phyloP scores from a whole-genome alignment of 2,797 vertebrate species.

The Phalloptychus januarius region DNA sequence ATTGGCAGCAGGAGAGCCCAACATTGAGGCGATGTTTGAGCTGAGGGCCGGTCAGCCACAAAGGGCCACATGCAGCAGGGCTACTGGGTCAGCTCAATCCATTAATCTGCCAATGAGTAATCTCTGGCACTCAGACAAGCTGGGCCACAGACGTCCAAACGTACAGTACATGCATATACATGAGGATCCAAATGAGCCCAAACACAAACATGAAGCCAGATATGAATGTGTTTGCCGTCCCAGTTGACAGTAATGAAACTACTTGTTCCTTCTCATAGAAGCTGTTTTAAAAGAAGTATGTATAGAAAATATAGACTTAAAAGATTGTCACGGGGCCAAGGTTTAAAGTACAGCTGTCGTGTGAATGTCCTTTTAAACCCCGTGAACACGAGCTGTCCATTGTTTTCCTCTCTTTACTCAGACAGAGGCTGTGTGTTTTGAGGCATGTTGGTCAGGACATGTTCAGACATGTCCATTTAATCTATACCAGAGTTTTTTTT shows the following conservation, averaged over 20 bases:
- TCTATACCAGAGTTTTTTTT: slow-evolving; percentile 45
- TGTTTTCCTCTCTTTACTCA: slow-evolving; percentile 64
- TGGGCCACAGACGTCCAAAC: slow-evolving; percentile 57
- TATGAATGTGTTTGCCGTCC: not conserved
- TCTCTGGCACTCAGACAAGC: slow-evolving; percentile 74
- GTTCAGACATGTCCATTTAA: slow-evolving; percentile 63
- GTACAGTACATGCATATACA: slow-evolving; percentile 29
- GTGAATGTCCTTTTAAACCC: slow-evolving; percentile 70
- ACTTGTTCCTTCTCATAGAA: slow-evolving; percentile 4
- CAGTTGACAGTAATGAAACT: not conserved
- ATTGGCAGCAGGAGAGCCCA: slow-evolving; percentile 43
- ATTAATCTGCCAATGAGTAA: slow-evolving; percentile 82
- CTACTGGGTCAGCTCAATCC: slow-evolving; percentile 80
- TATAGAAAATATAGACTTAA: slow-evolving; percentile 43
- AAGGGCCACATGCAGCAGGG: slow-evolving; percentile 68
- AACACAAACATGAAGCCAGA: not conserved
- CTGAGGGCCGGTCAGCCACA: slow-evolving; percentile 60
- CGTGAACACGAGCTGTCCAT: slow-evolving; percentile 68
- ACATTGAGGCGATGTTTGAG: slow-evolving; percentile 58
- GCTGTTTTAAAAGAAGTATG: slow-evolving; percentile 15
- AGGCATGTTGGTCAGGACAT: slow-evolving; percentile 57
- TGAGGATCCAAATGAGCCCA: not conserved
- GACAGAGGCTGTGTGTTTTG: slow-evolving; percentile 67
- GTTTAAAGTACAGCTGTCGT: slow-evolving; percentile 64
- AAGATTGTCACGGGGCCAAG: slow-evolving; percentile 53